Base-by-base conservation (phyloP, 2,797 vertebrate genomes). In the Halcyon leucocephala region DNA sequence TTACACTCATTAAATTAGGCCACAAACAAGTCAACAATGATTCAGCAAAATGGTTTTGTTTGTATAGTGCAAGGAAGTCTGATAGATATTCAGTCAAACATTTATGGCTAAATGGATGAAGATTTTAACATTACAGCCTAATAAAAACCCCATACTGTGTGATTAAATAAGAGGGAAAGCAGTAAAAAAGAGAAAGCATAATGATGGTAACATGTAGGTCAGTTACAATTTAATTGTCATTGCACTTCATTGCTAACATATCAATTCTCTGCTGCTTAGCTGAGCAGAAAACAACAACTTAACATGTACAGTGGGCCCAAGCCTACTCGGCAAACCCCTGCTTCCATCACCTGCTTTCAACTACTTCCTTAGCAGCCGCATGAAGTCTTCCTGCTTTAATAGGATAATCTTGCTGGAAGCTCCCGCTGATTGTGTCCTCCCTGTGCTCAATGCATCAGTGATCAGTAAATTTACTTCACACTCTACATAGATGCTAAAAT, bases 141-240 rank as follows among this genome's bases (percentile, higher is more conserved):
- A 99, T 98, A 99, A 98, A 98, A 98, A 97, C 97, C 98, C 98
- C 98, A 98, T 98, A 98, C 98, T 98, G 98, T 98, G 98, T 99
- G 98, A 99, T 99, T 99, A 99, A 99, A 99, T 99, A 99, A 99
- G 98, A 98, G 98, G 98, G 98, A 98, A 98, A 98, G 98, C 98
- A 98, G 98, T 99, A 98, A 98, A 98, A 98, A 98, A 98, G 98
- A 98, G 98, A 98, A 98, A 98, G 98, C 97, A 57, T 99, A 99
- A 99, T 99, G 99, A 98, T 95, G 98, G 98, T 98, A 99, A 99
- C 99, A 99, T 98, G 98, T 98, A 99, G 99, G 99, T 99, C 99
- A 99, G 98, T 99, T 99, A 99, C 99, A 99, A 98, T 99, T 99
- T 99, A 99, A 99, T 99, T 99, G 99, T 99, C 98, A 99, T 98